These are phyloP conservation scores for Herminia tarsipennalis DNA, from an alignment of 2,888 invertebrate genomes.

Conservation along the genomic window DNA sequence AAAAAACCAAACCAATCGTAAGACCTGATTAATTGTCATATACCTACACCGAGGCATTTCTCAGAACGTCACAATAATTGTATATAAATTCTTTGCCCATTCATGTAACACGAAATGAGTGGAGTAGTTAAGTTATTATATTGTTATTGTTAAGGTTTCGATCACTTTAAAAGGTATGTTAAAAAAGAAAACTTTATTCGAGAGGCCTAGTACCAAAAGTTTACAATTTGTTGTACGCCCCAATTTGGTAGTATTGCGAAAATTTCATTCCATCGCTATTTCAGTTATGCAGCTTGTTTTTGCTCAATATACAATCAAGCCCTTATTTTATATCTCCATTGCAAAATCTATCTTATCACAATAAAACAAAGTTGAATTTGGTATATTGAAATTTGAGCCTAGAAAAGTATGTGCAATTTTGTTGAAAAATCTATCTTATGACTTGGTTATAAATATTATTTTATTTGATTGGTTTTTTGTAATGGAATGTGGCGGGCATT, in stretches of 20 bases:
- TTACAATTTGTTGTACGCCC: constrained; percentile 45
- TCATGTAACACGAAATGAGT: constrained; percentile 53
- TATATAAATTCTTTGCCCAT: constrained; percentile 67
- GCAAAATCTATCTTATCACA: constrained; percentile 1
- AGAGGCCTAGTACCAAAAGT: constrained; percentile 47
- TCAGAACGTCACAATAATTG: constrained; percentile 57
- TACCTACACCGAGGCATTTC: constrained; percentile 41
- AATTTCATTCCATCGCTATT: constrained; percentile 39
- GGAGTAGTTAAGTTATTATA: constrained; percentile 78
- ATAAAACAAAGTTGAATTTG: constrained; percentile 10
- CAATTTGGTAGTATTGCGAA: constrained; percentile 39
- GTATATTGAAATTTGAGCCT: neutral
- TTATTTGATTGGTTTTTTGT: constrained; percentile 1
- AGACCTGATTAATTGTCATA: constrained; percentile 35
- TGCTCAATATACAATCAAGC: constrained; percentile 20
- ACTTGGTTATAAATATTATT: constrained; percentile 1
- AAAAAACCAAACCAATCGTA: constrained; percentile 34
- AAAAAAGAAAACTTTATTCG: constrained; percentile 51
- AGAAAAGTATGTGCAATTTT: neutral
- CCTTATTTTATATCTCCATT: neutral
- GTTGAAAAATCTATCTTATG: constrained; percentile 6
- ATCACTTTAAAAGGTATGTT: constrained; percentile 48
- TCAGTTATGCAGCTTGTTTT: constrained; percentile 36
- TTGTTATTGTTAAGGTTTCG: constrained; percentile 59
- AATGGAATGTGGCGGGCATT: constrained; percentile 23